A percentile compares a stretch with the other conserved stretches of the same genome.
These are phyloP conservation scores for Drosophila lacicola DNA, from an alignment of 2,888 invertebrate species.

Conservation along the genomic window DNA sequence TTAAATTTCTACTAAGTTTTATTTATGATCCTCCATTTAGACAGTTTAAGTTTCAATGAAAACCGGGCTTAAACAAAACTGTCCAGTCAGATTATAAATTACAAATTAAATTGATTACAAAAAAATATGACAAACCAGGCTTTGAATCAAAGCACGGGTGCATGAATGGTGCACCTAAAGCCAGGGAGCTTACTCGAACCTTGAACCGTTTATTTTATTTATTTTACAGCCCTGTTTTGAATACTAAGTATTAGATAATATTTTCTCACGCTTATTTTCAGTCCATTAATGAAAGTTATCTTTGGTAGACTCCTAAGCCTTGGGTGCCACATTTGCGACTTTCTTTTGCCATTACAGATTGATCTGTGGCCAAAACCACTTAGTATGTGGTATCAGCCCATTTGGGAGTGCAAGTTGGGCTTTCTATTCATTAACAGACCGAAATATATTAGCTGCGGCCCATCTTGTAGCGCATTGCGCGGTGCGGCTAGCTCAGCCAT, in stretches of 20 bases:
- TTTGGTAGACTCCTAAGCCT: slow-evolving; percentile 14
- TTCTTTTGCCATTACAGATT: slow-evolving; percentile 67
- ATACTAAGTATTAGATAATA: slow-evolving; percentile 14
- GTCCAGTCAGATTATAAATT: too few species aligned
- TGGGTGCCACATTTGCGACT: slow-evolving; percentile 42
- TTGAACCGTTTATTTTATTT: not conserved
- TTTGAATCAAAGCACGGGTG: too few species aligned
- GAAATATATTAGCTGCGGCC: slow-evolving; percentile 27
- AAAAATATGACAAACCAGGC: too few species aligned
- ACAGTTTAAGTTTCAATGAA: too few species aligned
- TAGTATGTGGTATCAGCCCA: slow-evolving; percentile 48
- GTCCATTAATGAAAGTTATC: slow-evolving; percentile 38
- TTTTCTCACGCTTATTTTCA: slow-evolving; percentile 48
- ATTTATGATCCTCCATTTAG: too few species aligned
- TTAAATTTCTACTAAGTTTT: too few species aligned
- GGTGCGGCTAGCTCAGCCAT: slow-evolving; percentile 51
- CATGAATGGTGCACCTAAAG: too few species aligned
- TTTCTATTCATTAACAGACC: slow-evolving; percentile 56
- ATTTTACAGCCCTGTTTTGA: not conserved
- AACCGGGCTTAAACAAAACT: too few species aligned
- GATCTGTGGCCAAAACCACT: slow-evolving; percentile 56
- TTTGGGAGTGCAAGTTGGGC: slow-evolving; percentile 16
- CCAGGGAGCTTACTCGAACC: too few species aligned
- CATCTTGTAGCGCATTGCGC: slow-evolving; percentile 60
- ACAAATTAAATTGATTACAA: too few species aligned